Base-by-base conservation (phyloP, 1,140 invertebrate genomes). In the Archivesica marissinica region DNA sequence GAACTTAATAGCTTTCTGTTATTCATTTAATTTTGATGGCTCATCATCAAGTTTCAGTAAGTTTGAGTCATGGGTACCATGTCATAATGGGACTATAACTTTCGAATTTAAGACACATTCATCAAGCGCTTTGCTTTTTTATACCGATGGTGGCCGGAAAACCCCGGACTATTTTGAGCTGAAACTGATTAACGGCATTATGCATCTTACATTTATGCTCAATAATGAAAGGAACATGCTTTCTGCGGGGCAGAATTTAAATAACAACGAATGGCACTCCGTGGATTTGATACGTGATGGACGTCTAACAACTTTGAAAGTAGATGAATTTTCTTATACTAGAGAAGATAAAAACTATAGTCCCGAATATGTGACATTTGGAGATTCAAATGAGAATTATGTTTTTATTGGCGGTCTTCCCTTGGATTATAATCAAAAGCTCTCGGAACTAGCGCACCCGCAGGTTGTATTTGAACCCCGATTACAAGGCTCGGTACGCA, bases 61-160 rank as follows among this genome's bases (percentile, higher is more conserved):
- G 90, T 98, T 98, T 93, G 95, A 96, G 4, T 97, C 97, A 92
- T 99, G 98, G 98, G 97, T 98, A 92, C 97, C 97, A 6, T 96
- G 97, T 89, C 96, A 97, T 89, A 96, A 96, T 44, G 98, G 97
- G 74, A 97, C 96, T n/a, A 96, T 99, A 91, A 97, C 97, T 59
- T 97, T 99, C 76, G 93, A 94, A 86, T 94, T 99, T 91, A 96
- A 98, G 78, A 99, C 98, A 17, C 97, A 97, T 90, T 97, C 98
- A 94, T 96, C 97, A 11, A 97, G 99, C 93, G 98, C 98, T 20
- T 95, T 99, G 78, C 96, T 99, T 78, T 95, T 99, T 89, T 98
- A 98, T 44, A 79, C 38, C n/a, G 77, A 96, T 92, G 98, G 98
- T 15, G 97, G 98, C 17, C 97, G 97, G n/a, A 97, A 97, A 90